Conservation (phyloP, 2,113 vertebrate genomes). For the Cyrtonyx montezumae region DNA sequence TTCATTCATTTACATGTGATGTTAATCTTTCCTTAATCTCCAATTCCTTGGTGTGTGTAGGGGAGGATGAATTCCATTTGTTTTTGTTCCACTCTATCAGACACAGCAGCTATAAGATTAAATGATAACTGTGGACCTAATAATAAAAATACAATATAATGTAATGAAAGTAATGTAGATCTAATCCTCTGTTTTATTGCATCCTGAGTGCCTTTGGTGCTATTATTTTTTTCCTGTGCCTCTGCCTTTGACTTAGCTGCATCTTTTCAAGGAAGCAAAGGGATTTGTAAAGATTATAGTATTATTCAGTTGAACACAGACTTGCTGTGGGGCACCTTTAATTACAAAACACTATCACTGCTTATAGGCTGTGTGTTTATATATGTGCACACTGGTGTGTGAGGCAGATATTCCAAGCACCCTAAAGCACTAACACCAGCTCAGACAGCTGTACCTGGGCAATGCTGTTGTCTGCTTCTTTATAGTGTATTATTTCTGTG, state of each 20-base stretch:
- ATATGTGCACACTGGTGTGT: background rate
- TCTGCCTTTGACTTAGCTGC: conserved; percentile 77
- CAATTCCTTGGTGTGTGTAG: conserved; percentile 54
- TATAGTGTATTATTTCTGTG: background rate
- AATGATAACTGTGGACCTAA: conserved; percentile 75
- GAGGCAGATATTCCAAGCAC: conserved; percentile 34
- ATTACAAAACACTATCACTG: conserved; percentile 82
- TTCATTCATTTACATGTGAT: conserved; percentile 75
- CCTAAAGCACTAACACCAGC: background rate
- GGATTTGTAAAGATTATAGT: conserved; percentile 85
- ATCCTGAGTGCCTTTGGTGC: conserved; percentile 78
- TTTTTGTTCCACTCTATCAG: conserved; percentile 79
- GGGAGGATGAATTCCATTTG: conserved; percentile 70
- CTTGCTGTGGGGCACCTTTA: conserved; percentile 84
- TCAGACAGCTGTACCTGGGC: background rate
- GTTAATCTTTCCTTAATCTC: conserved; percentile 76
- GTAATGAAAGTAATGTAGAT: conserved; percentile 78
- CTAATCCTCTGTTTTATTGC: conserved; percentile 78
- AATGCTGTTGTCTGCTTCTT: background rate
- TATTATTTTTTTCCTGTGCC: conserved; percentile 69
- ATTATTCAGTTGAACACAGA: conserved; percentile 76
- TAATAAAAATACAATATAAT: conserved; percentile 79
- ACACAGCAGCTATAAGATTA: conserved; percentile 76
- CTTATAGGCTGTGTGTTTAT: conserved; percentile 66
- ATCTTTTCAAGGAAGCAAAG: conserved; percentile 81